These are phyloP conservation scores for Pitangus sulphuratus DNA, from an alignment of 2,797 vertebrate genomes.

Conservation along the genomic window DNA sequence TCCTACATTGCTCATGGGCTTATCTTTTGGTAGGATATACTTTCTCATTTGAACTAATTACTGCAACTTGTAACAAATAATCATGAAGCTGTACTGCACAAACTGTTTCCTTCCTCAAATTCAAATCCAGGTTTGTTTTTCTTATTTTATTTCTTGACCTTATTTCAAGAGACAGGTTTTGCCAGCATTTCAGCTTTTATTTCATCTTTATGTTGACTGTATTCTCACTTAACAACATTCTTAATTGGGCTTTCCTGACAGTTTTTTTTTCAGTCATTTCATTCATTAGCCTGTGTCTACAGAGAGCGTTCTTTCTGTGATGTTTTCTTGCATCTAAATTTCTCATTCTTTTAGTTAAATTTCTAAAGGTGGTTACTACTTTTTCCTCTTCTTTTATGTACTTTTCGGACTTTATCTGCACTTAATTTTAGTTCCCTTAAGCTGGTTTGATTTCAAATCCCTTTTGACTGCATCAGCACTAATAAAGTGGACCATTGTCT, in stretches of 20 bases:
- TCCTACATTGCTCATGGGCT: neutral
- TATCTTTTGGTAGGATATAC: neutral
- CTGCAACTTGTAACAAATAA: neutral
- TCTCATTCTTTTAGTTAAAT: neutral
- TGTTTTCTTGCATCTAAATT: neutral
- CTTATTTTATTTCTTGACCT: neutral
- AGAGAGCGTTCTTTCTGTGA: neutral
- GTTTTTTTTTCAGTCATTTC: neutral
- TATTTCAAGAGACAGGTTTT: neutral
- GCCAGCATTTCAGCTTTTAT: neutral
- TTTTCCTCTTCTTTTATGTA: neutral
- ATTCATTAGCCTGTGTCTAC: neutral
- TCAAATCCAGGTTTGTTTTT: neutral
- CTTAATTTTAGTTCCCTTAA: slow-evolving; percentile 21
- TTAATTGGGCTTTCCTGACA: neutral
- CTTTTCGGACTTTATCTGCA: neutral
- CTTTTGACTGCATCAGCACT: neutral
- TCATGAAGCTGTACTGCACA: neutral
- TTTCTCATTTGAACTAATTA: neutral
- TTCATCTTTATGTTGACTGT: neutral
- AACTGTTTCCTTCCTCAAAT: neutral
- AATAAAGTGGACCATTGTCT: neutral
- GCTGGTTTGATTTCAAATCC: slow-evolving; percentile 33
- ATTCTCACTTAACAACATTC: neutral
- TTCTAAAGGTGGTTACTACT: neutral